Evolutionary conservation across 2,797 vertebrate species (phyloP).

Genomic region (Premnoplex brunnescens): DNA sequence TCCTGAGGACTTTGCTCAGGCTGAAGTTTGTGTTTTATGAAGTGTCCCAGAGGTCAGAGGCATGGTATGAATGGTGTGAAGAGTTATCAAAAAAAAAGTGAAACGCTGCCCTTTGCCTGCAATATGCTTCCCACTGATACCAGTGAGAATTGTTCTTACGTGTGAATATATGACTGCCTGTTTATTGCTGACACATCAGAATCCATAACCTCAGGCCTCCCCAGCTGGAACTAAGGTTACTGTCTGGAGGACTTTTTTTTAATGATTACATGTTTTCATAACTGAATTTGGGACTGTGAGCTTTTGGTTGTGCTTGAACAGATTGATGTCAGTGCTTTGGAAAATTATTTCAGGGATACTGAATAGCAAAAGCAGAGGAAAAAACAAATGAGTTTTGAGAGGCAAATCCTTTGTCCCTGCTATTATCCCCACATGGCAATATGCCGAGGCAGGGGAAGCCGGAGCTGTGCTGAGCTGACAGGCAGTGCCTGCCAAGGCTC

Average conservation of each 20-base stretch:
- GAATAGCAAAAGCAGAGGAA: background rate
- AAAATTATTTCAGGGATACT: background rate
- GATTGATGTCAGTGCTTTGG: background rate
- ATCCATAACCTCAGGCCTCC: background rate
- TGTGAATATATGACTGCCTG: background rate
- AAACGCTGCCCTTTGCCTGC: background rate
- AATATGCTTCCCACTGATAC: background rate
- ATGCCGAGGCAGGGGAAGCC: background rate
- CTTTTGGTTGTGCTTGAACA: background rate
- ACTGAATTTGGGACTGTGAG: background rate
- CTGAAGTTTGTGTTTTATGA: background rate
- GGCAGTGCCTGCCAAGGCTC: background rate
- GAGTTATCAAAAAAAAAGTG: background rate
- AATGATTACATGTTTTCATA: background rate
- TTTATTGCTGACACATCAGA: background rate
- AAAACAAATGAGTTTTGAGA: background rate
- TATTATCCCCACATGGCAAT: background rate
- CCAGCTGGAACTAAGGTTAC: background rate
- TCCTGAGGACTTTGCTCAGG: background rate
- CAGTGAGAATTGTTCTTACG: background rate
- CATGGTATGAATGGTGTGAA: rapidly evolving
- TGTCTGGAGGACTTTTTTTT: background rate
- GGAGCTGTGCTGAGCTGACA: background rate
- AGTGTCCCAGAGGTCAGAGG: background rate
- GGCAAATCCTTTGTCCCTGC: background rate